phyloP scores from a whole-genome alignment of 92 coral and sea anemone genomes.

The Palythoa caribaeorum region DNA sequence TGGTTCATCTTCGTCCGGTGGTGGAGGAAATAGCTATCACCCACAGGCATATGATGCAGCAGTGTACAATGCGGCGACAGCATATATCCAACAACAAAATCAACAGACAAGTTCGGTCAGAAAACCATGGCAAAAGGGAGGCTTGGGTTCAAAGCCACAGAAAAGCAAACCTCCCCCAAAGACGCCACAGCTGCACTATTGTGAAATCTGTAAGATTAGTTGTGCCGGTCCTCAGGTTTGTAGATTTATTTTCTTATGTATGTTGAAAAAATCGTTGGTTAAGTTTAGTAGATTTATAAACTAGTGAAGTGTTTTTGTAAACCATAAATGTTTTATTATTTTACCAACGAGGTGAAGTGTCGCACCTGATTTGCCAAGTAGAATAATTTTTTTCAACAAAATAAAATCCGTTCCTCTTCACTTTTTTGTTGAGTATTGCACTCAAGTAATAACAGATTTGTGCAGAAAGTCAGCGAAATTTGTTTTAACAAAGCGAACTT shows the following conservation, averaged over 20 bases:
- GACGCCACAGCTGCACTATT: slow-evolving; percentile 96
- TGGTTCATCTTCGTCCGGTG: slow-evolving; percentile 74
- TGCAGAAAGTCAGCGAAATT: no score
- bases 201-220: slow-evolving; percentile 97
- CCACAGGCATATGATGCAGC: slow-evolving; percentile 99
- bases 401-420: no score
- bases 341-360: no score
- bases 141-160: slow-evolving; percentile 65
- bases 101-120: slow-evolving; percentile 79
- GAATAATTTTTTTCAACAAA: no score
- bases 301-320: neutral
- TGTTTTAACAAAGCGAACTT: no score
- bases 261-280: neutral
- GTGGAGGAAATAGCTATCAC: slow-evolving; percentile 77
- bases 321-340: neutral
- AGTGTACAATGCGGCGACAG: slow-evolving; percentile 96
- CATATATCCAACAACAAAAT: slow-evolving; percentile 95
- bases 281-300: neutral
- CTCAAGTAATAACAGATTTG: no score
- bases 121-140: slow-evolving; percentile 86
- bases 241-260: neutral
- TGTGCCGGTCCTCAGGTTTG: slow-evolving; percentile 99
- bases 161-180: slow-evolving; percentile 92
- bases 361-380: no score
- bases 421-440: no score